Evolutionary conservation across 1,140 invertebrate species (phyloP), one percentile per base, ranked within the genome.

Genomic region (Bactericera cockerelli): DNA sequence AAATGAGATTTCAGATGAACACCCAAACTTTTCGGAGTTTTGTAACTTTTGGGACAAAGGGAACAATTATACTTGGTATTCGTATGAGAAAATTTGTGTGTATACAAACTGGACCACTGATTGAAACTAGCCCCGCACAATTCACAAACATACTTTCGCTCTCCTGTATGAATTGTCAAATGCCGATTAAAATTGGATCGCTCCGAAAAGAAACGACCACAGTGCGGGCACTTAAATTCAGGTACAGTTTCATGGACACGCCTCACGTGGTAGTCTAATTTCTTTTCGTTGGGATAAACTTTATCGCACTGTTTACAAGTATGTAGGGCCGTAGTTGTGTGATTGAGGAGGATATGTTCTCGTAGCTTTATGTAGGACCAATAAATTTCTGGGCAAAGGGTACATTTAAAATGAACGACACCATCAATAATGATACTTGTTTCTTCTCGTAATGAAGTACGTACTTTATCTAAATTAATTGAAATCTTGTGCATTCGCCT

Each of bases 41-140:
- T 49, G 22, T 10, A 49, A 49, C n/a, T 49, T n/a, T 49, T 49
- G 4, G 42, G 3, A 67, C 87, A 90, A 38, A 79, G 76, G 0
- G 72, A 74, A 64, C 84, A 80, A 61, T 79, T 69, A 66, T 81
- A 82, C 0, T 81, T 82, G 42, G 77, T 66, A 61, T 82, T 77
- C 0, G 84, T 87, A 64, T 89, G 86, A 11, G 81, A 83, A 13
- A 82, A 69, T n/a, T 81, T 69, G 64, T 86, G 83, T 11, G 84
- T 83, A 65, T 83, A 83, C 3, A 86, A 67, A 64, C 84, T 83
- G 63, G 84, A 83, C 58, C 62, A 63, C 22, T 49, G 42, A 49
- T 49, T 49, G 42, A 49, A 49, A 49, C 42, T 49, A 16, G 42
- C 42, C 14, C 65, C 66, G 56, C 67, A 68, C 21, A 64, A 59